Conservation (phyloP, 2,113 vertebrate species). For the Leucosticte australis region DNA sequence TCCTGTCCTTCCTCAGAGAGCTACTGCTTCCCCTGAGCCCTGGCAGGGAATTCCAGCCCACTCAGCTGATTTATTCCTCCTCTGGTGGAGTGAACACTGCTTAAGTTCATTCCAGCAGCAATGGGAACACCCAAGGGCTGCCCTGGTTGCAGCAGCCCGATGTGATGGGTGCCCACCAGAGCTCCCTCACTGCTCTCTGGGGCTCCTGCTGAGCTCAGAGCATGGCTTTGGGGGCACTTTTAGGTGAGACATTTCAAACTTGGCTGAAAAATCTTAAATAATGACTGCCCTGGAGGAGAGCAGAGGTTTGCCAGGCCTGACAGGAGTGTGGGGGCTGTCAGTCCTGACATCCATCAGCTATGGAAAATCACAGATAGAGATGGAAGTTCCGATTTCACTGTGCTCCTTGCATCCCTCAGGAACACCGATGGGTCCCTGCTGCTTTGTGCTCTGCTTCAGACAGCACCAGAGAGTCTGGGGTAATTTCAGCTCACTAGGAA, state of each 20-base stretch:
- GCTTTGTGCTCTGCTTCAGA: background rate
- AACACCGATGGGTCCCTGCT: background rate
- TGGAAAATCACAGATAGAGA: background rate
- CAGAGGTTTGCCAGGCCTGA: background rate
- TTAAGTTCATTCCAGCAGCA: constrained; percentile 13
- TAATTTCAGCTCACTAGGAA: background rate
- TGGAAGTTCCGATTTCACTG: background rate
- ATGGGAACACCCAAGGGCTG: background rate
- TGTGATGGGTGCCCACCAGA: background rate
- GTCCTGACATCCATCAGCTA: background rate
- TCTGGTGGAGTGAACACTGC: background rate
- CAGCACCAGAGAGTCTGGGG: background rate
- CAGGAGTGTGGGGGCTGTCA: background rate
- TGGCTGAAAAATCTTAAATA: background rate
- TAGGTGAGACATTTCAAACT: background rate
- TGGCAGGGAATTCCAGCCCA: background rate
- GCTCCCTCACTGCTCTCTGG: background rate
- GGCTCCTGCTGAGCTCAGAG: background rate
- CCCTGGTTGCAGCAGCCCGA: background rate
- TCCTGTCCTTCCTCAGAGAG: background rate
- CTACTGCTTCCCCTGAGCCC: background rate
- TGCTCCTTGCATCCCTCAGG: background rate
- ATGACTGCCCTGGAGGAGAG: background rate
- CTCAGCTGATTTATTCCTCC: constrained; percentile 12
- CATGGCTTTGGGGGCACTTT: background rate